phyloP scores from a whole-genome alignment of 2,888 invertebrate genomes.

The Bruchidius siliquastri region DNA sequence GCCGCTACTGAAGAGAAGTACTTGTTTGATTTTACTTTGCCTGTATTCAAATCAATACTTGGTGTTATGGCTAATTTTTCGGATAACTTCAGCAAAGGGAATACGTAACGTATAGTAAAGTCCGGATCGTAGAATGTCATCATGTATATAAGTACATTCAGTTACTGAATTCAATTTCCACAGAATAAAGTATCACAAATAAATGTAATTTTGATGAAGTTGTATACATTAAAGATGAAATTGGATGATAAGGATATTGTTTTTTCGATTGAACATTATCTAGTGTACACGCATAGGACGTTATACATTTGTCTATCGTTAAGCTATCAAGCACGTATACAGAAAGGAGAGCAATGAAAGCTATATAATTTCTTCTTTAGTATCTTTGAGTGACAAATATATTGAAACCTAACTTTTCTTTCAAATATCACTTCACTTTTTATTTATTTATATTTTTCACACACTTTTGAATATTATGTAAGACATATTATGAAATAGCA shows the following conservation, averaged over 20 bases:
- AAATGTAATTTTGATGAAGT: background rate
- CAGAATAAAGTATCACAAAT: background rate
- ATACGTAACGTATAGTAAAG: conserved; percentile 12
- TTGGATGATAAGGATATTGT: background rate
- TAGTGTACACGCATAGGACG: no score
- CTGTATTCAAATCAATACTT: conserved; percentile 9
- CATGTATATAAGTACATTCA: background rate
- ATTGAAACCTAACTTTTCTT: no score
- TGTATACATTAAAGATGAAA: background rate
- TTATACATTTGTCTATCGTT: background rate
- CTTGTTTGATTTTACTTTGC: conserved; percentile 7
- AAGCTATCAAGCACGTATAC: no score
- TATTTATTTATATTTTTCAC: no score
- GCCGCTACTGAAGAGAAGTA: conserved; percentile 11
- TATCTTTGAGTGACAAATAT: no score
- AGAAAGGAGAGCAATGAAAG: no score
- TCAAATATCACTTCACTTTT: no score
- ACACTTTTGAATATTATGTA: no score
- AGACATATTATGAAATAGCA: no score
- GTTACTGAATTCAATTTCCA: background rate
- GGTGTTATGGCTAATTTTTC: conserved; percentile 14
- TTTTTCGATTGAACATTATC: background rate
- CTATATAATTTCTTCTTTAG: no score
- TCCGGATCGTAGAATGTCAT: conserved; percentile 12
- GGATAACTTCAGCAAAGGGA: conserved; percentile 14